Evolutionary conservation across 2,113 vertebrate genomes (phyloP), one percentile per base, ranked within the genome.

Genomic region (Melospiza melodia): DNA sequence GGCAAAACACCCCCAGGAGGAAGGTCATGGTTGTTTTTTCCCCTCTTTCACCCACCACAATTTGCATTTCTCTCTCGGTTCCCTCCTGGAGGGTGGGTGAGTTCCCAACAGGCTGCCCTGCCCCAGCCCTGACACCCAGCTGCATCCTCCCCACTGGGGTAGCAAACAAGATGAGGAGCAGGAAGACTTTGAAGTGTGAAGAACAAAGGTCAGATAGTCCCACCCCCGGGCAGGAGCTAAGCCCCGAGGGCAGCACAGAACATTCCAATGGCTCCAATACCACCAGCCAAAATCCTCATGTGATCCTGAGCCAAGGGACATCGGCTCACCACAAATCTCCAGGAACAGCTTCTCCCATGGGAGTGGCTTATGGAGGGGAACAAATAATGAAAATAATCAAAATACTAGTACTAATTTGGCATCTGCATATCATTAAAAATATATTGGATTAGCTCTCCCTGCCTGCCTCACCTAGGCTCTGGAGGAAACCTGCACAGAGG

Each of bases 31-130:
- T 4, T 78, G 54, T 77, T 95, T 91, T 72, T 77, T 23, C 30
- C 62, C 63, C 18, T 89, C 46, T 59, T 69, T 76, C 39, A 51
- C 33, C 19, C 35, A 37, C 16, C 25, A 49, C 3, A 0, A 94
- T 95, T 96, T 97, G 91, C 93, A 94, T 96, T 87, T 77, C 0
- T 2, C 57, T 95, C 90, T 97, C 89, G 0, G 80, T 96, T 96
- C 89, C 91, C 85, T 59, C 71, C 25, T 0, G 0, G 3, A 2
- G 4, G 12, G 21, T 51, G 68, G 33, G 76, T 33, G 59, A 94
- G 55, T 3, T 18, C 55, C 73, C 18, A 49, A 4, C 8, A 1
- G 83, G 57, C 16, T 23, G 10, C 41, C 21, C 43, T 77, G 67
- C 43, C 44, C 12, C 0, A 87, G n/a, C 23, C 43, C 58, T 11